Percentiles rank a stretch among this genome's conserved stretches.
phyloP scores from a whole-genome alignment of 2,888 invertebrate genomes.

The Odontomyia ornata region DNA sequence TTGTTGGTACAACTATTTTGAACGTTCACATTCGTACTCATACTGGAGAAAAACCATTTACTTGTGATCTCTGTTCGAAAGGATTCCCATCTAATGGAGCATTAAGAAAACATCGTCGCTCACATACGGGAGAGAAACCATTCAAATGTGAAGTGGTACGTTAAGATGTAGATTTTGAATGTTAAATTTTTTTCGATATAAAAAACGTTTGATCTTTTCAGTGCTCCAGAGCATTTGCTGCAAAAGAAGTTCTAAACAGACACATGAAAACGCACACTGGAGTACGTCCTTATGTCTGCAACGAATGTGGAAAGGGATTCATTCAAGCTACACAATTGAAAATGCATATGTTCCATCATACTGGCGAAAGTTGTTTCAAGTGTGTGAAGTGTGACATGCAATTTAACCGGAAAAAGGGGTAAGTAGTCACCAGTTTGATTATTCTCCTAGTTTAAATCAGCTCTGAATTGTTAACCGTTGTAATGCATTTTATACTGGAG shows the following conservation, averaged over 20 bases:
- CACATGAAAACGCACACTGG: slow-evolving; percentile 74
- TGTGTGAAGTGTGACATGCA: slow-evolving; percentile 70
- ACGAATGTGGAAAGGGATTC: slow-evolving; percentile 78
- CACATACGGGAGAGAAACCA: slow-evolving; percentile 73
- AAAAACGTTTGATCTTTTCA: slow-evolving; percentile 58
- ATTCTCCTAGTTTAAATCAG: no score
- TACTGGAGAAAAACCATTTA: slow-evolving; percentile 73
- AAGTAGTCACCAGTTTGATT: background rate
- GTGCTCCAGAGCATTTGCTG: slow-evolving; percentile 81
- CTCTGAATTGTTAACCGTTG: background rate
- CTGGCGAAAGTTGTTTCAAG: slow-evolving; percentile 72
- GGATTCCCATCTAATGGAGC: slow-evolving; percentile 78
- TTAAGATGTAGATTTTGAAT: slow-evolving; percentile 5
- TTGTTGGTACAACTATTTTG: slow-evolving; percentile 70
- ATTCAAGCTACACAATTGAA: slow-evolving; percentile 84
- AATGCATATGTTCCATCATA: slow-evolving; percentile 81
- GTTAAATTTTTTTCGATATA: slow-evolving; percentile 24
- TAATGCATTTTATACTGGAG: background rate
- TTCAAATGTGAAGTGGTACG: slow-evolving; percentile 72
- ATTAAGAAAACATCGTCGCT: slow-evolving; percentile 76
- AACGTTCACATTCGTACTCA: slow-evolving; percentile 74
- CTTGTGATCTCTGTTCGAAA: slow-evolving; percentile 78
- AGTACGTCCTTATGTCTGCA: slow-evolving; percentile 61
- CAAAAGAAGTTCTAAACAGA: slow-evolving; percentile 83
- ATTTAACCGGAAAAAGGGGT: slow-evolving; percentile 66